These are phyloP conservation scores for Plemyria rubiginata DNA, from an alignment of 2,888 invertebrate species.

Conservation along the genomic window DNA sequence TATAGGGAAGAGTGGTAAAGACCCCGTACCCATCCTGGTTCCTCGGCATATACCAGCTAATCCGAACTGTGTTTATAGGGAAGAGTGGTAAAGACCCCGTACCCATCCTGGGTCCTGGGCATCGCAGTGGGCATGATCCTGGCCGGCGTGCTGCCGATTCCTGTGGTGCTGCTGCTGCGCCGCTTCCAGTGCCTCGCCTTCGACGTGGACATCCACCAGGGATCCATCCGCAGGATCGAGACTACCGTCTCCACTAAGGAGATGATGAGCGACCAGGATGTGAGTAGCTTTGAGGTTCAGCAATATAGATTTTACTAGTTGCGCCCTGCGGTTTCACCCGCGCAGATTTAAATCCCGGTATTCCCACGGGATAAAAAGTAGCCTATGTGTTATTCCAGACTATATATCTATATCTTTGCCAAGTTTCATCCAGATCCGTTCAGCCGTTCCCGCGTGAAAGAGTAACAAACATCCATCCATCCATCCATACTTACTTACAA, in stretches of 20 bases:
- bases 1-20: constrained; percentile 89
- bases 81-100: constrained; percentile 86
- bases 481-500: no score
- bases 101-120: constrained; percentile 93
- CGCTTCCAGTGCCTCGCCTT: constrained; percentile 95
- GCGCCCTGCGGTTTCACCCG: no score
- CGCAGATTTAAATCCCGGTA: no score
- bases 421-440: no score
- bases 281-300: constrained; percentile 79
- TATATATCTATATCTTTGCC: no score
- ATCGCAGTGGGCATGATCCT: constrained; percentile 91
- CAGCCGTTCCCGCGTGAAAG: no score
- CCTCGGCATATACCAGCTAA: constrained; percentile 83
- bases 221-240: constrained; percentile 95
- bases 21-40: constrained; percentile 95
- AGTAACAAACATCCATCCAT: no score
- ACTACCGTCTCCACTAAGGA: constrained; percentile 97
- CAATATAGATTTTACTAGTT: no score
- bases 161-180: constrained; percentile 92
- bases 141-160: constrained; percentile 93
- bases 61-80: constrained; percentile 82
- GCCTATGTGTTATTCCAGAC: no score
- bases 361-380: no score
- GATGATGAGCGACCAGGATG: constrained; percentile 97
- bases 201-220: constrained; percentile 96